phyloP scores from a whole-genome alignment of 2,888 invertebrate species.

The Piscicola geometra region DNA sequence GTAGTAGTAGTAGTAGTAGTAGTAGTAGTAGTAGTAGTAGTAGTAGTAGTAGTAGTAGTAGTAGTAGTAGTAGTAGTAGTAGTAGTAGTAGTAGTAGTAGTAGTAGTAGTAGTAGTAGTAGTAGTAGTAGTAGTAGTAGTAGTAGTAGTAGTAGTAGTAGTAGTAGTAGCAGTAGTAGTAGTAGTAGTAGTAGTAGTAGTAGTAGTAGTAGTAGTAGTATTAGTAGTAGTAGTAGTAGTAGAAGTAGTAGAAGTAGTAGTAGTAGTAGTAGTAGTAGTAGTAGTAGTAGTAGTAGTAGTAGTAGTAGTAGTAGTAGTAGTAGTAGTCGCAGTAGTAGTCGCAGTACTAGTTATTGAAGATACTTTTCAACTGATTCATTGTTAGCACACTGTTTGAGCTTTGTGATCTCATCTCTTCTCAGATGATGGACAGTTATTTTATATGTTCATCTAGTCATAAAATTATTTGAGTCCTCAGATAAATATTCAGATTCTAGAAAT shows the following conservation, averaged over 20 bases:
- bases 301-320: too few relatives aligned
- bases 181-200: slow-evolving; percentile 12
- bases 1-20: not conserved
- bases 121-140: slow-evolving; percentile 2
- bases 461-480: too few relatives aligned
- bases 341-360: too few relatives aligned
- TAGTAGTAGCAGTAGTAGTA: slow-evolving; percentile 9
- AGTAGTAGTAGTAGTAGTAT: not conserved
- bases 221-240: slow-evolving; percentile 12
- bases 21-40: slow-evolving; percentile 21
- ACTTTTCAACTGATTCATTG: too few relatives aligned
- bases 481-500: too few relatives aligned
- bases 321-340: too few relatives aligned
- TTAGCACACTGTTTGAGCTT: too few relatives aligned
- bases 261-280: slow-evolving; percentile 10
- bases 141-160: not conserved
- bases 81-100: not conserved
- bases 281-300: slow-evolving; percentile 12
- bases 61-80: not conserved
- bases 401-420: too few relatives aligned
- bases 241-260: slow-evolving; percentile 4
- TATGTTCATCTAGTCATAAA: too few relatives aligned
- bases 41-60: not conserved
- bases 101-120: not conserved
- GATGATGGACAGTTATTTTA: too few relatives aligned